These are phyloP conservation scores for Seira musarum DNA, from an alignment of 2,888 invertebrate species.

Conservation along the genomic window DNA sequence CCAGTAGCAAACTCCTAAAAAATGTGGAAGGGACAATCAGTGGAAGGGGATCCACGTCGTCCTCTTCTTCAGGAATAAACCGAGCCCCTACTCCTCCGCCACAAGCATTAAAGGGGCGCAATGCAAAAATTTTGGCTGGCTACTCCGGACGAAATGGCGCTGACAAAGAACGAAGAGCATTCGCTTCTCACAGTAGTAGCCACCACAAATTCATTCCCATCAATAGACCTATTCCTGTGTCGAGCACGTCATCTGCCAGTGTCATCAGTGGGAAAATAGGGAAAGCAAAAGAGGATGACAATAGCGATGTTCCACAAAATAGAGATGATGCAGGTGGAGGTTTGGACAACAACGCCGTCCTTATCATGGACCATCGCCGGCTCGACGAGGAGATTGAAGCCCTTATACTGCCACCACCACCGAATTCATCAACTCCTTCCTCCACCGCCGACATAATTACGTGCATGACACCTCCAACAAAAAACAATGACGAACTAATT, in stretches of 20 bases:
- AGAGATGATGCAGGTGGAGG: background rate
- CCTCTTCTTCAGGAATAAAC: constrained; percentile 24
- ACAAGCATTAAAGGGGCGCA: constrained; percentile 22
- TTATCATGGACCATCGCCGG: constrained; percentile 1
- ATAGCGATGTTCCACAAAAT: background rate
- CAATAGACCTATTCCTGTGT: background rate
- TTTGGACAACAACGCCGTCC: background rate
- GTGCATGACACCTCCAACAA: constrained; percentile 6
- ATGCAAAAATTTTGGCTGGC: background rate
- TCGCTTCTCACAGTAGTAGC: constrained; percentile 22
- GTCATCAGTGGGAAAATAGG: background rate
- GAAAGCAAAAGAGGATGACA: background rate
- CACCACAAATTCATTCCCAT: constrained; percentile 40
- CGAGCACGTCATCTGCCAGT: background rate
- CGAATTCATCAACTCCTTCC: constrained; percentile 16
- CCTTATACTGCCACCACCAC: constrained; percentile 1
- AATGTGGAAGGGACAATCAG: constrained; percentile 14
- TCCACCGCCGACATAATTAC: constrained; percentile 19
- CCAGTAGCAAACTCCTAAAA: background rate
- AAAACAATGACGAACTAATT: constrained; percentile 3
- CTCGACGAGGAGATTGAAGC: constrained; percentile 1
- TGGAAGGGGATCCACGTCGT: constrained; percentile 20
- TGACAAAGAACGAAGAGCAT: constrained; percentile 40
- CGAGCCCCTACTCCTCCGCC: constrained; percentile 45
- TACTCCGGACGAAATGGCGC: constrained; percentile 16